Evolutionary conservation across 35 echinoderm and acorn worm species (phyloP).

Genomic region (Apostichopus parvimensis): DNA sequence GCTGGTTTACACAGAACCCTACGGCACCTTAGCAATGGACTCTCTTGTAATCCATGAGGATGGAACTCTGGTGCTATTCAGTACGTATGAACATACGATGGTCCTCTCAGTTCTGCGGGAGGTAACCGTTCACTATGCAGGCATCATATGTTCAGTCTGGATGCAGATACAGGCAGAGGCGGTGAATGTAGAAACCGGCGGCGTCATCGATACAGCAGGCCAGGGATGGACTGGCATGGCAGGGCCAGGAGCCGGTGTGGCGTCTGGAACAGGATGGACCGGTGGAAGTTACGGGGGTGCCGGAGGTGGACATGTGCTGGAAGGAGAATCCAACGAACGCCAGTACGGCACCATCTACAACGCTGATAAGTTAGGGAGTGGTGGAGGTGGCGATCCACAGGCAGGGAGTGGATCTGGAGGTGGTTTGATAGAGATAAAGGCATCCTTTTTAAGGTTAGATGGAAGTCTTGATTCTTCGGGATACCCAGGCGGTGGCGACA

Average conservation of each 20-base stretch:
- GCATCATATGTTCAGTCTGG: conserved; percentile 37
- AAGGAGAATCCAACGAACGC: conserved; percentile 40
- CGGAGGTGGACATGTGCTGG: conserved; percentile 52
- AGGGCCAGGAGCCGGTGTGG: conserved; percentile 63
- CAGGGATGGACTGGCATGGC: conserved; percentile 37
- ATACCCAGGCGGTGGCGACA: not conserved
- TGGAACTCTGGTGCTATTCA: conserved; percentile 55
- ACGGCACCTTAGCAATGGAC: conserved; percentile 67
- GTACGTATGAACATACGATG: not conserved
- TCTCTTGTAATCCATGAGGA: conserved; percentile 59
- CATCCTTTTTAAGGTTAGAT: conserved; percentile 63
- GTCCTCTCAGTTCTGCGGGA: conserved; percentile 50
- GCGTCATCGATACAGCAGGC: conserved; percentile 58
- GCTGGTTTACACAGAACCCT: conserved; percentile 56
- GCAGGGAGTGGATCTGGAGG: conserved; percentile 72
- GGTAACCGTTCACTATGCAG: conserved; percentile 66
- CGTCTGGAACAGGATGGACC: conserved; percentile 46
- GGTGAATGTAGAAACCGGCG: conserved; percentile 76
- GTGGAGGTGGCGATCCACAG: conserved; percentile 57
- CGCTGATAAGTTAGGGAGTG: conserved; percentile 76
- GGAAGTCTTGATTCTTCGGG: conserved; percentile 74
- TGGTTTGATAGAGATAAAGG: conserved; percentile 56
- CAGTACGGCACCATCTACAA: conserved; percentile 76
- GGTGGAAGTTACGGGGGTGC: conserved; percentile 84
- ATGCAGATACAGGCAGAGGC: conserved; percentile 45